phyloP scores from a whole-genome alignment of 2,797 vertebrate genomes.

The Lacerta agilis region DNA sequence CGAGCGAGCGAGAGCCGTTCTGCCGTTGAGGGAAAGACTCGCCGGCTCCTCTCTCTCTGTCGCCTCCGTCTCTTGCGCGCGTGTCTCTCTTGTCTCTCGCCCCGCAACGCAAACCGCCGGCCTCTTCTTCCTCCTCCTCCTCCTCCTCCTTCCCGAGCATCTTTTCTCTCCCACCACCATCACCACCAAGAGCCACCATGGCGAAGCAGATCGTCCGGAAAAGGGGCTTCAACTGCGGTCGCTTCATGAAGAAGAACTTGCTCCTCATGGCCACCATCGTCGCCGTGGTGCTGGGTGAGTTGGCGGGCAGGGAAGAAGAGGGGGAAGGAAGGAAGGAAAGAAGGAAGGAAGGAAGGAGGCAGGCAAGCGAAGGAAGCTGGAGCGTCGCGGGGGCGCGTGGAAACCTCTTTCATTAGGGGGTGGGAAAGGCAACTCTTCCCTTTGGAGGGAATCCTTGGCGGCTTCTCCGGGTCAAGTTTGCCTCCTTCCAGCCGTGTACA shows the following conservation, averaged over 20 bases:
- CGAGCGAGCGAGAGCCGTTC: too few species aligned
- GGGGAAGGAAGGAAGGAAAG: background rate
- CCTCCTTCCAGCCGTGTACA: too few species aligned
- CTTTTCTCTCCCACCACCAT: background rate
- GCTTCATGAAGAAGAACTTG: constrained; percentile 89
- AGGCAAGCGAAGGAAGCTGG: background rate
- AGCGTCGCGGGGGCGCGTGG: rapidly evolving
- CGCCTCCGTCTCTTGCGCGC: background rate
- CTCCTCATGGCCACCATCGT: constrained; percentile 88
- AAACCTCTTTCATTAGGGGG: background rate
- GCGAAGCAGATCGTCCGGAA: constrained; percentile 76
- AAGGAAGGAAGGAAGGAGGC: background rate
- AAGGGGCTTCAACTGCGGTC: constrained; percentile 75
- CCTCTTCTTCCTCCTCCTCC: too few species aligned
- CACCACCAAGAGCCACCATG: constrained; percentile 75
- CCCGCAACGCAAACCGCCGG: background rate
- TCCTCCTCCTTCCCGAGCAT: background rate
- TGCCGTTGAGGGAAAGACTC: background rate
- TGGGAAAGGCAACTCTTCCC: background rate
- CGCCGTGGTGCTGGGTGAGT: constrained; percentile 90
- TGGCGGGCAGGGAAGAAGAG: background rate
- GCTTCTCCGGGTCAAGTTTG: too few species aligned
- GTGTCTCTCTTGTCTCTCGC: too few species aligned
- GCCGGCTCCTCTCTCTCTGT: background rate
- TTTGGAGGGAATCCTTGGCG: background rate